Base-by-base conservation (phyloP, 2,113 vertebrate genomes). In the Ahaetulla prasina region DNA sequence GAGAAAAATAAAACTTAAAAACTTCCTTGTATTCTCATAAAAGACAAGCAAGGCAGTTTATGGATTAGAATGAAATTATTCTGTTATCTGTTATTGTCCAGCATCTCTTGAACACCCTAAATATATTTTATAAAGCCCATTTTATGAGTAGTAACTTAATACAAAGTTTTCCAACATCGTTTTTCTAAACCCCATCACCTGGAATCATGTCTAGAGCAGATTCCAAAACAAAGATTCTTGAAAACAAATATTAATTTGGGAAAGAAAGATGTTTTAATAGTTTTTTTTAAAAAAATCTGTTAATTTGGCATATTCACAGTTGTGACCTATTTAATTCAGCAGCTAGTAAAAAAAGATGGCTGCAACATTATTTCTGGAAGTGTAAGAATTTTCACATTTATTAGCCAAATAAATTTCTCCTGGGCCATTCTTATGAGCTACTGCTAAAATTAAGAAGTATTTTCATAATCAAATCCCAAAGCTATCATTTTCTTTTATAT, bases 111-210 rank as follows among this genome's bases (percentile, higher is more conserved):
- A 39, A 74, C n/a, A 20, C 1, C n/a, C 2, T 74, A 39, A 23
- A 25, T 53, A 1, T 23, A 90, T 57, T 16, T 50, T 25, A 90
- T 27, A 39, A 3, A 3, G 52, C 47, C 90, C 88, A 43, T 10
- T 90, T 45, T 68, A 11, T 0, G 0, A 45, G 90, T 68, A 0
- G 45, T 5, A n/a, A 7, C 8, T 88, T 93, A 0, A 88, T 18
- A 0, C 3, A n/a, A 60, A 49, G 53, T 94, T 90, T 68, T 74
- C 95, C 92, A 53, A 6, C 87, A 90, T 25, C 85, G 55, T 88
- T 94, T 53, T 94, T 50, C 90, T 90, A 87, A 1, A 0, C 23
- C 25, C 43, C 0, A 0, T 0, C 0, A 74, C 86, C 93, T 94
- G 91, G 94, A 93, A 92, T 55, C 12, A 0, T 92, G 84, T 43